Conservation (phyloP, 1,140 invertebrate species). For the Telenomus remus region DNA sequence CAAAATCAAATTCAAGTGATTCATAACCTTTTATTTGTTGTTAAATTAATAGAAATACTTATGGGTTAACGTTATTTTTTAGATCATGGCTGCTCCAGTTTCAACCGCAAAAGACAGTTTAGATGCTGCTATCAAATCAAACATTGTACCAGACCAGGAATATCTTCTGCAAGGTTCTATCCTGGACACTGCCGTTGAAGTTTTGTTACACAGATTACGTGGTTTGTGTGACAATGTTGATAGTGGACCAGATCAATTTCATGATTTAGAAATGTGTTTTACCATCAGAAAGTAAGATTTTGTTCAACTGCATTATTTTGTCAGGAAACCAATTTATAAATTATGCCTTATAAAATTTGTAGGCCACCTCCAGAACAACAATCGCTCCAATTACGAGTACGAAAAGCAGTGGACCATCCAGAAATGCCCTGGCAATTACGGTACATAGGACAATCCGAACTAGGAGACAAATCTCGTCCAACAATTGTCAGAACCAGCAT, state of each 20-base stretch:
- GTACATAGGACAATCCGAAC: conserved; percentile 92
- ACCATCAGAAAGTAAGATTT: conserved; percentile 79
- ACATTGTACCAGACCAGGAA: conserved; percentile 92
- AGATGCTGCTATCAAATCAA: conserved; percentile 84
- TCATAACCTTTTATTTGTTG: too few relatives aligned
- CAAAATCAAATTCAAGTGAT: too few relatives aligned
- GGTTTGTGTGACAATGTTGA: conserved; percentile 97
- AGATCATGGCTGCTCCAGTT: conserved; percentile 73
- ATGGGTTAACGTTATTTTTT: too few relatives aligned
- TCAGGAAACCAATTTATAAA: neutral
- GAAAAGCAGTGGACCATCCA: conserved; percentile 84
- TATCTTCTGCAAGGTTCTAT: conserved; percentile 94
- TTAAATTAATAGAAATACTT: too few relatives aligned
- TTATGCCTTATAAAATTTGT: conserved; percentile 50
- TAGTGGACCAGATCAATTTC: conserved; percentile 90
- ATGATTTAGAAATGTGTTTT: conserved; percentile 92
- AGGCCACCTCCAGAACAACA: conserved; percentile 75
- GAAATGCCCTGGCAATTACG: conserved; percentile 91
- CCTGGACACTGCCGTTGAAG: conserved; percentile 92
- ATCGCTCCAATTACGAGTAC: conserved; percentile 83
- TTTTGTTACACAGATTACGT: conserved; percentile 91
- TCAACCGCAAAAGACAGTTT: conserved; percentile 86
- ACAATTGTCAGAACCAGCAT: conserved; percentile 93
- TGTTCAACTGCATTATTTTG: conserved; percentile 5
- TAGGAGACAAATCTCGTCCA: conserved; percentile 90